Percentiles rank a stretch among this genome's conserved stretches.
Evolutionary conservation across 2,113 vertebrate genomes (phyloP).

Genomic region (Chamaea fasciata): DNA sequence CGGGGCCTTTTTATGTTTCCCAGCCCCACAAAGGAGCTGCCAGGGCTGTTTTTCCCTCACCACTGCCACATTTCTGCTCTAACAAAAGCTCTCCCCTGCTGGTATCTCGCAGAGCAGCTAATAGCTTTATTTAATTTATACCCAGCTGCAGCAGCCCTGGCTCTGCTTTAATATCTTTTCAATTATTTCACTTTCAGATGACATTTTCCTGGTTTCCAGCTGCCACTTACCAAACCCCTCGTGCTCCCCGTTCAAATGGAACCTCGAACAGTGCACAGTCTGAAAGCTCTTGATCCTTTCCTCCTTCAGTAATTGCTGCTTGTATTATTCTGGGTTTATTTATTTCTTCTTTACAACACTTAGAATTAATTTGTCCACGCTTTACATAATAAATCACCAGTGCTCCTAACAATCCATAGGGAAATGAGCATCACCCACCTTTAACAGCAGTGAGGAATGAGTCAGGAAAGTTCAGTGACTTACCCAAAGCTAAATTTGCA

Average conservation of each 20-base stretch:
- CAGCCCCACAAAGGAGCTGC: background rate
- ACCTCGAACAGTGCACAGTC: background rate
- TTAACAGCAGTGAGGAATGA: background rate
- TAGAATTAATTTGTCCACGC: background rate
- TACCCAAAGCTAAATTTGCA: background rate
- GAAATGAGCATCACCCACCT: background rate
- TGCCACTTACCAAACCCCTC: background rate
- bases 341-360: background rate
- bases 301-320: background rate
- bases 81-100: background rate
- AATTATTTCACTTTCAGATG: slow-evolving; percentile 6
- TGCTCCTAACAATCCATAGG: background rate
- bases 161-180: background rate
- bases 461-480: background rate
- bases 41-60: background rate
- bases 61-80: background rate
- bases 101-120: background rate
- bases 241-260: background rate
- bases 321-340: background rate
- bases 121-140: background rate
- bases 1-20: background rate
- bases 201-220: background rate
- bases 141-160: background rate
- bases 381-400: background rate
- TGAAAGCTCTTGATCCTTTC: background rate